Percentiles rank a stretch among this genome's conserved stretches.
Conservation (phyloP, 1,140 invertebrate species). For the Sweltsa coloradensis region DNA sequence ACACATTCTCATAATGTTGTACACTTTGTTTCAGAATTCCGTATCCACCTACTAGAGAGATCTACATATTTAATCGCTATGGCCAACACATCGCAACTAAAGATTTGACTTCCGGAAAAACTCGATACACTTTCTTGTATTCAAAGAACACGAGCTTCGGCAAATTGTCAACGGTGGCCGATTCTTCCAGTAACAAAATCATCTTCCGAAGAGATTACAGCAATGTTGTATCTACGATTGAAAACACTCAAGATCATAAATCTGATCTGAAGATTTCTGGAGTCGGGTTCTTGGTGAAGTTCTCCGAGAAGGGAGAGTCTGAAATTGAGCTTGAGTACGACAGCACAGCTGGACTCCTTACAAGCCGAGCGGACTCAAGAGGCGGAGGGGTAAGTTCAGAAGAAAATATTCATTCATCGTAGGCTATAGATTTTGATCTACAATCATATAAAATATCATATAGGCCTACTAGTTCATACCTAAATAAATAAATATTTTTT, state of each 20-base stretch:
- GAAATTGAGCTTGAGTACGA: constrained; percentile 79
- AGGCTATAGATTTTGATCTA: constrained; percentile 16
- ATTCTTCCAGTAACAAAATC: constrained; percentile 87
- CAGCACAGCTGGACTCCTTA: constrained; percentile 63
- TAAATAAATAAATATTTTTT: too few species aligned
- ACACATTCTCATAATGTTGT: too few species aligned
- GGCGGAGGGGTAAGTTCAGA: constrained; percentile 35
- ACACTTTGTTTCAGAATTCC: constrained; percentile 50
- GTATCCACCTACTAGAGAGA: constrained; percentile 78
- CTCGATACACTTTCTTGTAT: constrained; percentile 88
- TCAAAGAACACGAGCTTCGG: constrained; percentile 94
- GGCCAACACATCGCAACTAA: constrained; percentile 90
- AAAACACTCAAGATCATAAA: constrained; percentile 87
- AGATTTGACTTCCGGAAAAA: constrained; percentile 83
- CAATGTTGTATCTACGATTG: constrained; percentile 71
- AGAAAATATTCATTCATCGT: too few species aligned
- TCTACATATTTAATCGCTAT: constrained; percentile 89
- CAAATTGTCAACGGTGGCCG: constrained; percentile 82
- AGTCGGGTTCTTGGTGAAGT: constrained; percentile 69
- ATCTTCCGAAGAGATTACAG: constrained; percentile 83
- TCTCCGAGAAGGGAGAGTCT: constrained; percentile 64
- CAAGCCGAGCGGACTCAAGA: constrained; percentile 47
- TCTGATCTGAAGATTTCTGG: constrained; percentile 79
- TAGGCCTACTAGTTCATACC: constrained; percentile 3
- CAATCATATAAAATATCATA: constrained; percentile 12